Evolutionary conservation across 2,797 vertebrate genomes (phyloP).

Genomic region (Clarias fuscus): DNA sequence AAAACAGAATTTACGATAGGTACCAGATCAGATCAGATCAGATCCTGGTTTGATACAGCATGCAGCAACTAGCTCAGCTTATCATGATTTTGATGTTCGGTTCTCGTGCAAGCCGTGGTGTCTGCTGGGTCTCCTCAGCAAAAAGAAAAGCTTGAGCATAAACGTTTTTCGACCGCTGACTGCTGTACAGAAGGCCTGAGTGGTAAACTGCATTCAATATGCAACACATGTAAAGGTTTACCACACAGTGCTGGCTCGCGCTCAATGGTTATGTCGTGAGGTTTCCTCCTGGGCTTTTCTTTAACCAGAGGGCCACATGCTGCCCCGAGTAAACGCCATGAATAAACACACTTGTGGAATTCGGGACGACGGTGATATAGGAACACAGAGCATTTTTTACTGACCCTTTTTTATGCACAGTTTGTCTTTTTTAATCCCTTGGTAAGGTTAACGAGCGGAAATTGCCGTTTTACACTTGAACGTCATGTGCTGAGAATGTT

Average conservation of each 20-base stretch:
- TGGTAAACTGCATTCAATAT: slow-evolving; percentile 40
- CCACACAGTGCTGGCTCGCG: slow-evolving; percentile 53
- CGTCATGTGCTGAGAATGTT: background rate
- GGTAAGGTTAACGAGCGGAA: background rate
- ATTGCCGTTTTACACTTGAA: background rate
- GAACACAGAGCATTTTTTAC: background rate
- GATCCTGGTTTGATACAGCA: slow-evolving; percentile 29
- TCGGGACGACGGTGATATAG: background rate
- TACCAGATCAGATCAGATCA: background rate
- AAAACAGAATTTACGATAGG: slow-evolving; percentile 34
- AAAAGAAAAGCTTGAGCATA: background rate
- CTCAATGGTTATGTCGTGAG: slow-evolving; percentile 49
- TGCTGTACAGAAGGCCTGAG: slow-evolving; percentile 23
- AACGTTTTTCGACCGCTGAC: slow-evolving; percentile 41
- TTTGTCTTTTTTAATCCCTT: background rate
- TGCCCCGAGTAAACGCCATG: slow-evolving; percentile 12
- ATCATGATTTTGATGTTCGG: slow-evolving; percentile 31
- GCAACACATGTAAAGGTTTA: slow-evolving; percentile 38
- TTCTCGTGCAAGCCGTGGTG: slow-evolving; percentile 34
- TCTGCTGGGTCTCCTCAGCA: slow-evolving; percentile 1
- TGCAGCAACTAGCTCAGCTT: slow-evolving; percentile 15
- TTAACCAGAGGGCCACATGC: slow-evolving; percentile 40
- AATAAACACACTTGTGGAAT: slow-evolving; percentile 4
- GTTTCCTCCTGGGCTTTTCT: slow-evolving; percentile 51
- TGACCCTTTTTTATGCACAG: too few species aligned